phyloP scores from a whole-genome alignment of 2,888 invertebrate genomes.

The Pediacus dermestoides region DNA sequence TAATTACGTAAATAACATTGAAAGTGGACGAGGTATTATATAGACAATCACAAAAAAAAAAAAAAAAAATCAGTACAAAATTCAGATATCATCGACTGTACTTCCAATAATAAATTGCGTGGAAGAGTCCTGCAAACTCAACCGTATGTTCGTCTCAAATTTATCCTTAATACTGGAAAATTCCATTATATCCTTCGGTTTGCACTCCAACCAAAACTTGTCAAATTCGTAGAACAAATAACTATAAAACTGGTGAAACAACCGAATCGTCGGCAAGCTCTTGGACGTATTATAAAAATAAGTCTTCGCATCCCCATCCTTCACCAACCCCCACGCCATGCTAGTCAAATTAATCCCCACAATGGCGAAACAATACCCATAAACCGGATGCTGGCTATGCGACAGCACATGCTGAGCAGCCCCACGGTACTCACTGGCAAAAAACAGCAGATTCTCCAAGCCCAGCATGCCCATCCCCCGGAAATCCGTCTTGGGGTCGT shows the following conservation, averaged over 20 bases:
- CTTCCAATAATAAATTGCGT: slow-evolving; percentile 78
- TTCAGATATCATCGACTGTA: slow-evolving; percentile 67
- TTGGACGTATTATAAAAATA: slow-evolving; percentile 84
- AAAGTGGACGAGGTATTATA: too few relatives aligned
- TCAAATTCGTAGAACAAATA: slow-evolving; percentile 93
- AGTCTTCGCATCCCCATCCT: slow-evolving; percentile 78
- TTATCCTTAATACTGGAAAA: slow-evolving; percentile 83
- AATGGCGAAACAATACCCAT: slow-evolving; percentile 87
- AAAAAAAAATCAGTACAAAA: slow-evolving; percentile 8
- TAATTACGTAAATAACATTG: too few relatives aligned
- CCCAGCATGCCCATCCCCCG: slow-evolving; percentile 96
- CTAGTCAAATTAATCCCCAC: slow-evolving; percentile 94
- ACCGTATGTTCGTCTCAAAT: slow-evolving; percentile 74
- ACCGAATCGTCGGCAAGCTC: slow-evolving; percentile 61
- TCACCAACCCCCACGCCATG: slow-evolving; percentile 79
- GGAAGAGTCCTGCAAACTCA: slow-evolving; percentile 63
- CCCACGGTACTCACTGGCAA: slow-evolving; percentile 75
- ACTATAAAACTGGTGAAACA: slow-evolving; percentile 92
- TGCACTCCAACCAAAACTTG: slow-evolving; percentile 87
- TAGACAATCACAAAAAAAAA: too few relatives aligned
- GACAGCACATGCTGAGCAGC: slow-evolving; percentile 78
- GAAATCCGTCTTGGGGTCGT: slow-evolving; percentile 97
- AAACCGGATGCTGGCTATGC: slow-evolving; percentile 83
- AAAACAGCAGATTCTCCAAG: slow-evolving; percentile 85
- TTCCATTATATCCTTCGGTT: slow-evolving; percentile 93